These are phyloP conservation scores for Oncorhynchus masou DNA, from an alignment of 2,113 vertebrate genomes.

Conservation along the genomic window DNA sequence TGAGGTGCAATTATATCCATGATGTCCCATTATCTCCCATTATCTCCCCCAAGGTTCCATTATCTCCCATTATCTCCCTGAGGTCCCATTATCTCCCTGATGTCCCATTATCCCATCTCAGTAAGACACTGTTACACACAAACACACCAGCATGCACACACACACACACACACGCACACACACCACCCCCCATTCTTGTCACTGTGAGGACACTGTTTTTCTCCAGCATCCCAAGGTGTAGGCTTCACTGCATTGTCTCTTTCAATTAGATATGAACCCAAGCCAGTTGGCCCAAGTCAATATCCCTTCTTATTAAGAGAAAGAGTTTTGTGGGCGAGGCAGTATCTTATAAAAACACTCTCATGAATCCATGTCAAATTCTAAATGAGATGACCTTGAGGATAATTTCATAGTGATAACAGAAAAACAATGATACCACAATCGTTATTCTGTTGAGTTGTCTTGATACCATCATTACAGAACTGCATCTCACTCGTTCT, in stretches of 20 bases:
- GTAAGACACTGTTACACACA: slow-evolving; percentile 25
- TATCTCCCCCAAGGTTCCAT: too few species aligned
- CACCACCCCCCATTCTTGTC: slow-evolving; percentile 20
- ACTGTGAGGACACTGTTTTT: slow-evolving; percentile 15
- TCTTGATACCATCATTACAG: too few species aligned
- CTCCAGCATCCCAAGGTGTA: slow-evolving; percentile 16
- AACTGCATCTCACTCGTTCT: too few species aligned
- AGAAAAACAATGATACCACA: too few species aligned
- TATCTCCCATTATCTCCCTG: too few species aligned
- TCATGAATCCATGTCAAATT: not conserved
- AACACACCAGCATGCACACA: too few species aligned
- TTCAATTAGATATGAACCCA: slow-evolving; percentile 31
- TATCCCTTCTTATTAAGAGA: slow-evolving; percentile 25
- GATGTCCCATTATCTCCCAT: too few species aligned
- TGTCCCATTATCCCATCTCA: slow-evolving; percentile 38
- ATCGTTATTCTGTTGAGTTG: too few species aligned
- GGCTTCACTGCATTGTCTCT: slow-evolving; percentile 27
- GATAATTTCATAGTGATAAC: too few species aligned
- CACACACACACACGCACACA: too few species aligned
- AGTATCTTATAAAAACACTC: slow-evolving; percentile 1
- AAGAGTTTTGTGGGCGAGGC: not conserved
- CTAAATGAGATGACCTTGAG: not conserved
- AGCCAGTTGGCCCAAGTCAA: slow-evolving; percentile 33
- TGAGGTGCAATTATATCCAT: too few species aligned
- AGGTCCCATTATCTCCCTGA: too few species aligned